These are phyloP conservation scores for Mungos mungo DNA, from an alignment of 2,113 vertebrate genomes.

Conservation along the genomic window DNA sequence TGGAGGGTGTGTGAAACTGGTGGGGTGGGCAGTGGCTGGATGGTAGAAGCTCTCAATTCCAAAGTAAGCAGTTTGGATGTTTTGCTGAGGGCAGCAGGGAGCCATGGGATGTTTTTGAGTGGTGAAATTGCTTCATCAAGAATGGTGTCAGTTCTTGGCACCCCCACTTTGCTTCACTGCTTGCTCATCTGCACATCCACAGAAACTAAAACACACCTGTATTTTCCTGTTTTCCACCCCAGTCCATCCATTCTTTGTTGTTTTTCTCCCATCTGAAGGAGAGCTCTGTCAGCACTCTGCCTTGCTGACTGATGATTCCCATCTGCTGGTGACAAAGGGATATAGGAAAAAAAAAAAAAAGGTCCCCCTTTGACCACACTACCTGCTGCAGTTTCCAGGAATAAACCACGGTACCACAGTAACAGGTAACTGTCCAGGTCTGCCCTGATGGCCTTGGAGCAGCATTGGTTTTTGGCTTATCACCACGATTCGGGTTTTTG, in stretches of 20 bases:
- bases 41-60: not conserved
- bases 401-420: fast-evolving
- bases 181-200: not conserved
- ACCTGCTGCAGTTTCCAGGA: constrained; percentile 1
- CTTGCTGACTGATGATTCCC: constrained; percentile 56
- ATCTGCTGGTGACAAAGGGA: constrained; percentile 63
- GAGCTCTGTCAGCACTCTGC: constrained; percentile 49
- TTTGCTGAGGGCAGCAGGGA: not conserved
- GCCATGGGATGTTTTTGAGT: not conserved
- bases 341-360: not conserved
- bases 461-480: not conserved
- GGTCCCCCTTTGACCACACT: not conserved
- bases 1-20: not conserved
- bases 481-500: not conserved
- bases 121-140: not conserved
- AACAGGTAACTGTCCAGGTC: not conserved
- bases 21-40: not conserved
- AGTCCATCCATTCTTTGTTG: constrained; percentile 47
- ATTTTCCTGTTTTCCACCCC: constrained; percentile 49
- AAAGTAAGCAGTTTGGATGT: not conserved
- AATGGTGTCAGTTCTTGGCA: not conserved
- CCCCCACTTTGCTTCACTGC: not conserved
- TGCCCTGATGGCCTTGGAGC: not conserved
- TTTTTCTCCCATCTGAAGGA: not conserved
- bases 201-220: not conserved